Evolutionary conservation across 2,888 invertebrate species (phyloP).

Genomic region (Euproctis similis): DNA sequence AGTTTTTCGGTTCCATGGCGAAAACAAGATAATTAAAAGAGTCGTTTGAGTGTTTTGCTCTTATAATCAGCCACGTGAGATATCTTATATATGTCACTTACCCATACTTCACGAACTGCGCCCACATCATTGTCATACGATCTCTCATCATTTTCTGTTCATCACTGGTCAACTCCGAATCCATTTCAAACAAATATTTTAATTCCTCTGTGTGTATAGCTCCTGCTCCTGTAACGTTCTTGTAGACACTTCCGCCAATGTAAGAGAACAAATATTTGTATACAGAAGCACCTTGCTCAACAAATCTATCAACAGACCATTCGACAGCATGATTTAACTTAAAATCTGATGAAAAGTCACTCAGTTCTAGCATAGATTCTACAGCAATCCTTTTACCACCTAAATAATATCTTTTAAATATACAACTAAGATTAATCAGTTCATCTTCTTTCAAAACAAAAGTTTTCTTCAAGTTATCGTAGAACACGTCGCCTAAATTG

Average conservation of each 20-base stretch:
- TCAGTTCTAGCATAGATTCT: conserved; percentile 26
- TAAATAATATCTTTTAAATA: conserved; percentile 26
- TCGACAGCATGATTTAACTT: conserved; percentile 31
- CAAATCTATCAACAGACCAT: conserved; percentile 28
- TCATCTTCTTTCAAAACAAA: conserved; percentile 9
- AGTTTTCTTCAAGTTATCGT: conserved; percentile 6
- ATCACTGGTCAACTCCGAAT: conserved; percentile 9
- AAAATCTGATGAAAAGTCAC: conserved; percentile 33
- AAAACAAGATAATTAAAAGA: background rate
- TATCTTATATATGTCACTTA: conserved; percentile 15
- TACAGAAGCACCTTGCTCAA: conserved; percentile 24
- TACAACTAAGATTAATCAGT: conserved; percentile 18
- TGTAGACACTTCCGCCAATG: conserved; percentile 26
- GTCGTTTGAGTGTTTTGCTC: background rate
- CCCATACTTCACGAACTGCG: conserved; percentile 46
- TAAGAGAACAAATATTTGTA: conserved; percentile 39
- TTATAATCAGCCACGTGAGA: background rate
- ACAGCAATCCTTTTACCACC: conserved; percentile 25
- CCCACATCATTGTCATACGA: conserved; percentile 36
- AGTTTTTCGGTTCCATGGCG: background rate
- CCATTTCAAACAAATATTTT: conserved; percentile 29
- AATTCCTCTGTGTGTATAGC: conserved; percentile 35
- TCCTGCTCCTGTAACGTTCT: conserved; percentile 29
- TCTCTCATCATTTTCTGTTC: conserved; percentile 35
- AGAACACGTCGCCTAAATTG: conserved; percentile 10